Percentiles rank a stretch among this genome's conserved stretches.
Conservation (phyloP, 2,113 vertebrate species). For the Upupa epops region DNA sequence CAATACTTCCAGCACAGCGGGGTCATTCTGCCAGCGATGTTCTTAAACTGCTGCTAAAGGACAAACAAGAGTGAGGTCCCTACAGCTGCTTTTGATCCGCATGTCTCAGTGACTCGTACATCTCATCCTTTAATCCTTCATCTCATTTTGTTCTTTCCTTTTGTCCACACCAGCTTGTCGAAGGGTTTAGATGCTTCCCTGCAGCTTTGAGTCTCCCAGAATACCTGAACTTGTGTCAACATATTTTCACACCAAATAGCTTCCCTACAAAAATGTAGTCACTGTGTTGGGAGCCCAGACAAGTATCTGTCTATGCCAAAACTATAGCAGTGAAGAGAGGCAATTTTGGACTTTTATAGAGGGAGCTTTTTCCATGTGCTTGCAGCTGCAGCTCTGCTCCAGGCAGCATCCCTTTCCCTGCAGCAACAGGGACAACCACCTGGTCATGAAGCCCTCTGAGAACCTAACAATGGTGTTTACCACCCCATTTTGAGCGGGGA, state of each 20-base stretch:
- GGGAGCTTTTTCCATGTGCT: not conserved
- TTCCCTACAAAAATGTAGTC: not conserved
- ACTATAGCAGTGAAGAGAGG: not conserved
- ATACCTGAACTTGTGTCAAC: not conserved
- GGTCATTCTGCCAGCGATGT: not conserved
- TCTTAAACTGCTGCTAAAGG: constrained; percentile 19
- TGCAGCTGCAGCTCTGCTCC: not conserved
- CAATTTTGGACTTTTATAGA: not conserved
- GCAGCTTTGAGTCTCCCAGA: not conserved
- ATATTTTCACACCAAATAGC: not conserved
- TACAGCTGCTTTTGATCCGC: constrained; percentile 17
- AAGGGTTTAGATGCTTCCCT: not conserved
- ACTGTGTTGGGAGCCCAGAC: not conserved
- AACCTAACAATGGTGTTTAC: not conserved
- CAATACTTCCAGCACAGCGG: constrained; percentile 29
- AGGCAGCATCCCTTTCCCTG: not conserved
- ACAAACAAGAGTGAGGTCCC: constrained; percentile 13
- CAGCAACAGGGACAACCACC: not conserved
- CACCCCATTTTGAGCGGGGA: not conserved
- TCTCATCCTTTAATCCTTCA: not conserved
- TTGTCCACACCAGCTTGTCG: not conserved
- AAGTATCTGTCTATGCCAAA: not conserved
- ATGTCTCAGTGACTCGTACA: not conserved
- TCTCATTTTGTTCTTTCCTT: not conserved
- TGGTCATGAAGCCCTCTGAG: not conserved